Evolutionary conservation across 2,113 vertebrate genomes (phyloP).

Genomic region (Brachypodius melanocephalos): DNA sequence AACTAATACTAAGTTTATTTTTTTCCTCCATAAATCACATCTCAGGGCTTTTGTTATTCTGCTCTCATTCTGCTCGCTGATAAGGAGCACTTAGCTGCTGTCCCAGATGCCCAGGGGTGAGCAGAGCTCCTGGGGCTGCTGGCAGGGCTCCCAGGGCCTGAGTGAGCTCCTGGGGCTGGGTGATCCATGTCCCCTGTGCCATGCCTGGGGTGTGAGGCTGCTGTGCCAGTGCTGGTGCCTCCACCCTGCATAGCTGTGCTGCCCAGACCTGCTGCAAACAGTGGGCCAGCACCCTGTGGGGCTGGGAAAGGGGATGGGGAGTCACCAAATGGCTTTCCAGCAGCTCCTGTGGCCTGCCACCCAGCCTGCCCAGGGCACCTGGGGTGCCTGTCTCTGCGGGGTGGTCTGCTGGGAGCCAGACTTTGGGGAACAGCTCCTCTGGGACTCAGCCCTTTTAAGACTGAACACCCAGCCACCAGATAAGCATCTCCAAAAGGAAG

Average conservation of each 20-base stretch:
- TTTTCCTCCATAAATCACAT: background rate
- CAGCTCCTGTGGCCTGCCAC: background rate
- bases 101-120: background rate
- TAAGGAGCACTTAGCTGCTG: background rate
- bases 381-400: background rate
- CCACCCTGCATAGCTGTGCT: background rate
- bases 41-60: background rate
- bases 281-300: accelerated
- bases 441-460: slow-evolving; percentile 26
- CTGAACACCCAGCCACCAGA: slow-evolving; percentile 60
- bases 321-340: background rate
- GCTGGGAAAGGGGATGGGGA: background rate
- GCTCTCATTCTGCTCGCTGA: background rate
- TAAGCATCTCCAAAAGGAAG: slow-evolving; percentile 52
- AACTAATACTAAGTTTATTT: background rate
- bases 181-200: background rate
- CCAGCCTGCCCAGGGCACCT: background rate
- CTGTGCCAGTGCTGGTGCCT: background rate
- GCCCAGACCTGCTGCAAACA: background rate
- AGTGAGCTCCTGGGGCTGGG: background rate
- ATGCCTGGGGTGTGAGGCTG: accelerated
- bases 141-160: background rate
- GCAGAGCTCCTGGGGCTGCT: background rate
- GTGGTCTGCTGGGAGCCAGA: slow-evolving; percentile 55
- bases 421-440: slow-evolving; percentile 41